Evolutionary conservation across 2,888 invertebrate genomes (phyloP).

Genomic region (Papilio protenor): DNA sequence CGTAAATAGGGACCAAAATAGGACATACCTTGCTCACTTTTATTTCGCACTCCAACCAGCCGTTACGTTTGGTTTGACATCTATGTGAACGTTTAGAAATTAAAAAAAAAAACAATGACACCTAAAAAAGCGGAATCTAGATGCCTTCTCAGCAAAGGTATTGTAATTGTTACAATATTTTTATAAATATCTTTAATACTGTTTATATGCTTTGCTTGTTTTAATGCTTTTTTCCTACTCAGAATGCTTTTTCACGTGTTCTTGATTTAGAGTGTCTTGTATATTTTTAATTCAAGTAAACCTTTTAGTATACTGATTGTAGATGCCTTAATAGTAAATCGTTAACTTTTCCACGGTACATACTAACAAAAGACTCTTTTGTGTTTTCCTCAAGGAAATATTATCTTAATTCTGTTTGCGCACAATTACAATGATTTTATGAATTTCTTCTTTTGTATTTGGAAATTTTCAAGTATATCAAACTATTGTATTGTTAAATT

Average conservation of each 20-base stretch:
- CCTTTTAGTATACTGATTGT: neutral
- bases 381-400: neutral
- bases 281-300: neutral
- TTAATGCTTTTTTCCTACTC: slow-evolving; percentile 26
- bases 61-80: slow-evolving; percentile 37
- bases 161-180: slow-evolving; percentile 23
- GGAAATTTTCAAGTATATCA: neutral
- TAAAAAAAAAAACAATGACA: slow-evolving; percentile 56
- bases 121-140: slow-evolving; percentile 66
- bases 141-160: slow-evolving; percentile 66
- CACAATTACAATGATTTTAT: neutral
- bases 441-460: neutral
- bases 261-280: slow-evolving; percentile 15
- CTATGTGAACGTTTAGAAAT: neutral
- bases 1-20: slow-evolving; percentile 80
- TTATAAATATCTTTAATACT: slow-evolving; percentile 17
- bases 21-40: slow-evolving; percentile 70
- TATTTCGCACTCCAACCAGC: slow-evolving; percentile 64
- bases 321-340: neutral
- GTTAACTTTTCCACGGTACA: neutral
- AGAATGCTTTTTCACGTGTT: slow-evolving; percentile 37
- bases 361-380: neutral
- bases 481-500: neutral
- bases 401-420: neutral
- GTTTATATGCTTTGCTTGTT: slow-evolving; percentile 44